Evolutionary conservation across 2,888 invertebrate species (phyloP), one percentile per base, ranked within the genome.

Genomic region (Odiellus spinosus): DNA sequence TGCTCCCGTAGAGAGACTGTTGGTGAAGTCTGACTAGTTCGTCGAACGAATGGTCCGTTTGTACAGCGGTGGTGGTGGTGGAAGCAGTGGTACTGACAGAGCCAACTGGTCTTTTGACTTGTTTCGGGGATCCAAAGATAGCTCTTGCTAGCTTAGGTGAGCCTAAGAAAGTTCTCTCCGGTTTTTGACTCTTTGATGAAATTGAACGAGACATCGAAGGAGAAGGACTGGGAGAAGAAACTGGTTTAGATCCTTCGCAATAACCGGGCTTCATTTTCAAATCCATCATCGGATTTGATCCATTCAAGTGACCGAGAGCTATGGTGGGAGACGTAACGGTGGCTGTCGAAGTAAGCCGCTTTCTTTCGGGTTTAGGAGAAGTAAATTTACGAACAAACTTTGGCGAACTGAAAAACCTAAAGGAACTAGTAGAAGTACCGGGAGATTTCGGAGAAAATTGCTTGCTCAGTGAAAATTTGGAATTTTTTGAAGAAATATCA

Each of bases 331-430:
- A 45, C 12, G 32, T 45, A 21, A 5, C 26, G n/a, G 18, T 39
- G 21, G 15, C 38, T 39, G 44, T 3, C 38, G 34, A 12, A 50
- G 34, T 39, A 32, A 26, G 26, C 26, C 26, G 4, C 42, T 51
- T 52, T 35, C 52, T 54, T 26, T 56, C 53, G 20, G 46, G 46
- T 45, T 53, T 53, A 34, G 55, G 54, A n/a, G 55, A 53, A 15
- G 49, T 52, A 20, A 56, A 44, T 38, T 56, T 56, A 32, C 50
- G 51, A 36, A 55, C 49, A 17, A 56, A 53, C 35, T 55, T 56
- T 12, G 56, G 55, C 14, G 56, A 56, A 20, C 50, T 51, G 20
- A 56, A 55, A 40, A 56, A 49, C 19, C 49, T 50, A 45, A 55
- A 50, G 8, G 50, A 47, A 12, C 47, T 40, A 32, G n/a, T n/a